Evolutionary conservation across 2,113 vertebrate species (phyloP), one percentile per base, ranked within the genome.

Genomic region (Heterochromis multidens): DNA sequence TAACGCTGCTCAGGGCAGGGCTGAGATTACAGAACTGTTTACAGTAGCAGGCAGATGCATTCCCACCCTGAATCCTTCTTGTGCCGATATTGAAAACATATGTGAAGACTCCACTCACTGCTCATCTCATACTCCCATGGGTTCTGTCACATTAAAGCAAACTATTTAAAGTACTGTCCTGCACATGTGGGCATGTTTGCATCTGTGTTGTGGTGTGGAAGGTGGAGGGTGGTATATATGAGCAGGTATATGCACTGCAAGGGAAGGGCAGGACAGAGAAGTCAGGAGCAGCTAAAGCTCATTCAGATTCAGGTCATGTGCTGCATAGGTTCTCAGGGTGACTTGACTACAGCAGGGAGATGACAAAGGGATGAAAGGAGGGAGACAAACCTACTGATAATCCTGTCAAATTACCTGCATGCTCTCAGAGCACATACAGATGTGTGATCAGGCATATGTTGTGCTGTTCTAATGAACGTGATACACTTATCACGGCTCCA

Each of bases 221-320:
- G 46, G 27, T 25, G 16, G 46, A 6, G 3, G 17, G 49, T 11
- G 37, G 31, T 61, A 77, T 40, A 16, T 25, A 19, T 33, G 54
- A 21, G 56, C 63, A 83, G 62, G 25, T 85, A 33, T 57, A 31
- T 80, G 80, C 77, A 78, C 72, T 60, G 83, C 79, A 72, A 89
- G 27, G 29, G 62, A 84, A 90, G 60, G 33, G 59, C 35, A 90
- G 87, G 85, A 84, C 92, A 82, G 81, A 35, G 88, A 83, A 92
- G 93, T 93, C 92, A 92, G 84, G 35, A 46, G 87, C 84, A 89
- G 83, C 72, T 60, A 49, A 27, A 88, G 79, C 91, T 94, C 86
- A 94, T 95, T 93, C 88, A 91, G 89, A 95, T 95, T 94, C 94
- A 92, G 92, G 89, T 91, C 91, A 86, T 49, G 93, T 72, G 56